Conservation (phyloP, 2,797 vertebrate genomes). For the Coilia nasus region DNA sequence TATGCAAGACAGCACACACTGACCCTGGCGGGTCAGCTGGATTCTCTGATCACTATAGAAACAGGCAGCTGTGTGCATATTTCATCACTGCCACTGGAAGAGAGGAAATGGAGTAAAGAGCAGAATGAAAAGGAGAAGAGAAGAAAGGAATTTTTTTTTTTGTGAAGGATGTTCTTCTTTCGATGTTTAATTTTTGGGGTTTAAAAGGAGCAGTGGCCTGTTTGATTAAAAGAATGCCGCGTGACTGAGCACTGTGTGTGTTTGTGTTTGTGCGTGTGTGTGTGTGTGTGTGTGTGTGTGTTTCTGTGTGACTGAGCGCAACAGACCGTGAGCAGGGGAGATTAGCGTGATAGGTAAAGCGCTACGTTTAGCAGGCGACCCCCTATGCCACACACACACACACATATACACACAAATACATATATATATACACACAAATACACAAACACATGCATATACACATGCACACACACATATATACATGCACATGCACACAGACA, state of each 20-base stretch:
- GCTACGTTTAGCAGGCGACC: neutral
- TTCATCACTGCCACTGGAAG: conserved; percentile 48
- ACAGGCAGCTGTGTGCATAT: conserved; percentile 55
- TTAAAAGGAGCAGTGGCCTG: conserved; percentile 74
- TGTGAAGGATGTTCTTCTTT: conserved; percentile 55
- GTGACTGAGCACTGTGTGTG: conserved; percentile 63
- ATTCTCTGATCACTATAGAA: conserved; percentile 39
- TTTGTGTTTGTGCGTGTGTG: neutral
- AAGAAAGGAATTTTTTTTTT: conserved; percentile 27
- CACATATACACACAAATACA: neutral
- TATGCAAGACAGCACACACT: neutral
- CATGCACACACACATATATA: neutral
- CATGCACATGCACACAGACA: neutral
- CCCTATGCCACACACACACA: neutral
- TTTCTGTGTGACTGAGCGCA: neutral
- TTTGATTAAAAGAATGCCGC: conserved; percentile 81
- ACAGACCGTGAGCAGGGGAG: too few species aligned
- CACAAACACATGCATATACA: neutral
- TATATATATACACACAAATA: neutral
- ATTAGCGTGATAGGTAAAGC: neutral
- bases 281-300: conserved; percentile 20
- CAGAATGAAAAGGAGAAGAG: conserved; percentile 1
- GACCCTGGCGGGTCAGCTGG: conserved; percentile 22
- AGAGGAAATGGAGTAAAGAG: conserved; percentile 14
- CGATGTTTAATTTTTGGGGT: conserved; percentile 74